A percentile compares a stretch with the other conserved stretches of the same genome.
These are phyloP conservation scores for Galerucella calmariensis DNA, from an alignment of 2,888 invertebrate species.

Conservation along the genomic window DNA sequence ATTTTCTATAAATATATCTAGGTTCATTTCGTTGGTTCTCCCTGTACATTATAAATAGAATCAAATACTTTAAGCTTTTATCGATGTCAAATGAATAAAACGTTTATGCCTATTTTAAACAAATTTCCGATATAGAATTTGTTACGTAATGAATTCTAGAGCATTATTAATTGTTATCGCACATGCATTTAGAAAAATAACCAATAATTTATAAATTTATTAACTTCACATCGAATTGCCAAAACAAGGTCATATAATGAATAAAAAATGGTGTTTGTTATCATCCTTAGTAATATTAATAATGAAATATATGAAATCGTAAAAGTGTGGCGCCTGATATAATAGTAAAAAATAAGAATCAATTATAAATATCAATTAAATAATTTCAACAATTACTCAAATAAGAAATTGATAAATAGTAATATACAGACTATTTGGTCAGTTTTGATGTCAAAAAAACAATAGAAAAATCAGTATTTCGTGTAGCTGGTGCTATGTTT, in stretches of 20 bases:
- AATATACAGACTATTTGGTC: no score
- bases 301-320: neutral
- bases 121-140: slow-evolving; percentile 1
- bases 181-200: neutral
- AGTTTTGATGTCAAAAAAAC: no score
- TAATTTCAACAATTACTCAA: no score
- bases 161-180: neutral
- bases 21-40: neutral
- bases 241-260: slow-evolving; percentile 4
- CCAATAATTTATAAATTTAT: neutral
- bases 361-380: neutral
- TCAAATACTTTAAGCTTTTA: neutral
- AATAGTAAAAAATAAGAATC: neutral
- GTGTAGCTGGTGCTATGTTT: no score
- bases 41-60: neutral
- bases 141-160: slow-evolving; percentile 1
- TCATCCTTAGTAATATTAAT: neutral
- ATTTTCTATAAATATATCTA: no score
- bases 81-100: neutral
- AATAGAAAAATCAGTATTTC: no score
- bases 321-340: neutral
- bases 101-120: neutral
- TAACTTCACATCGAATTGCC: neutral
- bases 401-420: neutral
- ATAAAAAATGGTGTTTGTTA: neutral